Percentiles rank a stretch among this genome's conserved stretches.
Evolutionary conservation across 2,113 vertebrate species (phyloP).

Genomic region (Symphodus melops): DNA sequence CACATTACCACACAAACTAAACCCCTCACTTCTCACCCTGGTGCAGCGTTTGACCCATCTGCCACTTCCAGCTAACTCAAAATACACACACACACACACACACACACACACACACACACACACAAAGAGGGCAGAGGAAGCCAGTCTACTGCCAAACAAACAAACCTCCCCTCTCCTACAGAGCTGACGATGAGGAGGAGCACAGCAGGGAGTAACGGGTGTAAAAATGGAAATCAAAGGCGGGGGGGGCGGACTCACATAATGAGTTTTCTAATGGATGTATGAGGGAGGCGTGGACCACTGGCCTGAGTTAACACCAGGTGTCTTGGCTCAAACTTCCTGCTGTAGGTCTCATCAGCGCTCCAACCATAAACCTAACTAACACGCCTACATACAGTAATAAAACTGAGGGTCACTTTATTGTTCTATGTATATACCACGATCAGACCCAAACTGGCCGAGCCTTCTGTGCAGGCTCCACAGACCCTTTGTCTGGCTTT

Average conservation of each 20-base stretch:
- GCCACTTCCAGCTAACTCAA: constrained; percentile 42
- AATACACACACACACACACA: constrained; percentile 13
- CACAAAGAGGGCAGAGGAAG: constrained; percentile 45
- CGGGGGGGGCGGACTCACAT: not conserved
- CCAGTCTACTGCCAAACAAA: constrained; percentile 52
- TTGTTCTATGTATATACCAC: no score
- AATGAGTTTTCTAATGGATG: constrained; percentile 13
- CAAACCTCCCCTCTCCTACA: constrained; percentile 53
- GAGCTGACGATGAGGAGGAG: constrained; percentile 39
- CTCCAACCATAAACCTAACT: no score
- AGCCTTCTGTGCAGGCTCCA: no score
- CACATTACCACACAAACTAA: constrained; percentile 54
- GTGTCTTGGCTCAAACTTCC: not conserved
- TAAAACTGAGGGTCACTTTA: no score
- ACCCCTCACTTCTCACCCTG: constrained; percentile 63
- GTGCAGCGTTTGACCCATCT: constrained; percentile 66
- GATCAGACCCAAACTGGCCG: no score
- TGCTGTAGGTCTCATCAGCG: no score
- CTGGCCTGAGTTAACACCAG: not conserved
- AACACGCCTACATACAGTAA: no score
- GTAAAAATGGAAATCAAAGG: constrained; percentile 47
- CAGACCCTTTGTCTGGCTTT: no score
- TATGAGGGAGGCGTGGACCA: not conserved
- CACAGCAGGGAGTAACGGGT: constrained; percentile 47
- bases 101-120: no score